Evolutionary conservation across 2,888 invertebrate species (phyloP).

Genomic region (Heteropelma amictum): DNA sequence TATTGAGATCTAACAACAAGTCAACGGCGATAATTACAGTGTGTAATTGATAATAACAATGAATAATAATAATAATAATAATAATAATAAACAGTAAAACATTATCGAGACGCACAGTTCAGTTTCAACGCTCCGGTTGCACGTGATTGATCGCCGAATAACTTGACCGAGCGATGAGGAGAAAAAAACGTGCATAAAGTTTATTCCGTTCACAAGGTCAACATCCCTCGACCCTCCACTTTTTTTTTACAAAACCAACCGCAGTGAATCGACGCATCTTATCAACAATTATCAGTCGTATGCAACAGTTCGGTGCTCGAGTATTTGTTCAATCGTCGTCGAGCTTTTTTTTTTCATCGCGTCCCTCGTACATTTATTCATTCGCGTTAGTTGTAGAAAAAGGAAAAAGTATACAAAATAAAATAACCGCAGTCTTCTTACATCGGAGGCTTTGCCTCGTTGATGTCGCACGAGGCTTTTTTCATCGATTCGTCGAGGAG

Average conservation of each 20-base stretch:
- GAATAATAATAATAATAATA: no score
- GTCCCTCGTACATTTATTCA: no score
- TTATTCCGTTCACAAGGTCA: slow-evolving; percentile 14
- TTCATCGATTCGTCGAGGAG: no score
- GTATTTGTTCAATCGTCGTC: not conserved
- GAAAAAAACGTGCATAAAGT: slow-evolving; percentile 21
- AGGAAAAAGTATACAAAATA: not conserved
- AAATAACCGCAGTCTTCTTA: not conserved
- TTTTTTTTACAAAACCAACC: not conserved
- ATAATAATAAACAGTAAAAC: not conserved
- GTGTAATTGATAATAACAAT: not conserved
- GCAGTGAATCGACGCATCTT: not conserved
- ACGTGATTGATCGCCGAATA: not conserved
- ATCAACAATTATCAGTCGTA: slow-evolving; percentile 5
- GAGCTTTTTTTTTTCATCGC: not conserved
- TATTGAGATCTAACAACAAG: slow-evolving; percentile 20
- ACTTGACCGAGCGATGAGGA: not conserved
- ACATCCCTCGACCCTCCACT: not conserved
- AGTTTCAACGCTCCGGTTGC: not conserved
- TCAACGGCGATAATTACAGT: slow-evolving; percentile 1
- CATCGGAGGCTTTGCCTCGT: not conserved
- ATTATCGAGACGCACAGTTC: not conserved
- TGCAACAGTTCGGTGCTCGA: not conserved
- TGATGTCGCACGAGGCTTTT: not conserved
- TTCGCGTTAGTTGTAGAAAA: no score